phyloP scores from a whole-genome alignment of 2,113 vertebrate species.

The Pandion haliaetus region DNA sequence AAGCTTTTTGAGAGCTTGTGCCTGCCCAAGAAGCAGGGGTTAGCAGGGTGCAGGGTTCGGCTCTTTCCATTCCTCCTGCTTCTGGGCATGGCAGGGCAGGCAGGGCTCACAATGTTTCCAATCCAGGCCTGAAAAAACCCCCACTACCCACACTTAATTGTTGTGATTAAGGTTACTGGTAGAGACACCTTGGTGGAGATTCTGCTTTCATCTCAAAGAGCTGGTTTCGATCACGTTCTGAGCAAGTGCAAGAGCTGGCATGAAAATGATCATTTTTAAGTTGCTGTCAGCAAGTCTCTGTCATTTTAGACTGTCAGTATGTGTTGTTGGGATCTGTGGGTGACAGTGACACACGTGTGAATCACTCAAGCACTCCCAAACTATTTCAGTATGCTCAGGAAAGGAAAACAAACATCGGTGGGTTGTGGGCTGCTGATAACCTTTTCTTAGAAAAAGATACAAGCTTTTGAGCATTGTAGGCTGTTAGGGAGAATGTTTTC shows the following conservation, averaged over 20 bases:
- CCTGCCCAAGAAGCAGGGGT: neutral
- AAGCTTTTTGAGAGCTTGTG: neutral
- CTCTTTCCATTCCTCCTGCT: neutral
- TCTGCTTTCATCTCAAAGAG: constrained; percentile 22
- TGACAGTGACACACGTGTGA: constrained; percentile 55
- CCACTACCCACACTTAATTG: neutral
- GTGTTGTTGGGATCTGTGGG: constrained; percentile 59
- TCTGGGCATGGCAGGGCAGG: neutral
- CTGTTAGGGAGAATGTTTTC: neutral
- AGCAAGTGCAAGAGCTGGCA: neutral
- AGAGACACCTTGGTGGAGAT: neutral
- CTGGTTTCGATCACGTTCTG: neutral
- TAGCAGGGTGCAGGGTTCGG: neutral
- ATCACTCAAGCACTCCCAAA: constrained; percentile 25
- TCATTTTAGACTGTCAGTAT: constrained; percentile 30
- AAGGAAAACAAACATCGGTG: constrained; percentile 48
- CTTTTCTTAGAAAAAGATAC: constrained; percentile 7
- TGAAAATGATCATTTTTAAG: neutral
- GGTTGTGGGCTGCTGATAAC: constrained; percentile 38
- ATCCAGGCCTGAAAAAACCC: neutral
- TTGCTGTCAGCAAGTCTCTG: constrained; percentile 47
- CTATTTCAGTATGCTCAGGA: neutral
- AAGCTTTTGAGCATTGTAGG: neutral
- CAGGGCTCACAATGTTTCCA: neutral
- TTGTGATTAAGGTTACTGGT: neutral